Percentiles rank a stretch among this genome's conserved stretches.
Evolutionary conservation across 2,888 invertebrate species (phyloP).

Genomic region (Zhengitettix transpicula): DNA sequence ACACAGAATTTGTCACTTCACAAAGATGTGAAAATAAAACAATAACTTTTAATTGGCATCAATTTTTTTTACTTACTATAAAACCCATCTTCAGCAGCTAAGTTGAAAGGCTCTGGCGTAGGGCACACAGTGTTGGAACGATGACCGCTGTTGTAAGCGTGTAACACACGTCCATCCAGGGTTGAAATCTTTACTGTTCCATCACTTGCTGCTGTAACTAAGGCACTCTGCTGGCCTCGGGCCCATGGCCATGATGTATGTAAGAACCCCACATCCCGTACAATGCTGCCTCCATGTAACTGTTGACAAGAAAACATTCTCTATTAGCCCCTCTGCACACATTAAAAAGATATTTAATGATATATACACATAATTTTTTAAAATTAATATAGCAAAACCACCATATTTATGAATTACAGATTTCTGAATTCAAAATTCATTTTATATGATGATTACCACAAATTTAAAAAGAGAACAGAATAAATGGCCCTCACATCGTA

Average conservation of each 20-base stretch:
- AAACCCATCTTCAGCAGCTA: constrained; percentile 23
- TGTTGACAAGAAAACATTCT: constrained; percentile 12
- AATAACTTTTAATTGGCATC: too few species aligned
- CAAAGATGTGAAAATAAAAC: too few species aligned
- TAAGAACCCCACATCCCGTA: constrained; percentile 29
- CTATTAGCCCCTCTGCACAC: constrained; percentile 7
- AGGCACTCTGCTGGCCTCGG: constrained; percentile 23
- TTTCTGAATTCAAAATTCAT: too few species aligned
- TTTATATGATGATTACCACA: too few species aligned
- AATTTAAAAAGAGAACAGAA: too few species aligned
- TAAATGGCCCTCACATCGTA: constrained; percentile 25
- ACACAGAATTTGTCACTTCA: too few species aligned
- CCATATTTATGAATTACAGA: not conserved
- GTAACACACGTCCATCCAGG: constrained; percentile 26
- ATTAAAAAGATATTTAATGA: not conserved
- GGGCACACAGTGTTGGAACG: constrained; percentile 26
- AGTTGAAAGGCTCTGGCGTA: constrained; percentile 27
- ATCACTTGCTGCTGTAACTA: constrained; percentile 26
- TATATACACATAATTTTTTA: not conserved
- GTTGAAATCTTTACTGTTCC: constrained; percentile 29
- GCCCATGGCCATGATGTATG: constrained; percentile 30
- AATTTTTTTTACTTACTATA: constrained; percentile 25
- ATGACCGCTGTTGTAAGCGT: constrained; percentile 27
- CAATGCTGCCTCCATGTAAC: constrained; percentile 26
- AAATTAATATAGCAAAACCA: not conserved